Conservation (phyloP, 1,140 invertebrate genomes). For the Drosophila guanche region DNA sequence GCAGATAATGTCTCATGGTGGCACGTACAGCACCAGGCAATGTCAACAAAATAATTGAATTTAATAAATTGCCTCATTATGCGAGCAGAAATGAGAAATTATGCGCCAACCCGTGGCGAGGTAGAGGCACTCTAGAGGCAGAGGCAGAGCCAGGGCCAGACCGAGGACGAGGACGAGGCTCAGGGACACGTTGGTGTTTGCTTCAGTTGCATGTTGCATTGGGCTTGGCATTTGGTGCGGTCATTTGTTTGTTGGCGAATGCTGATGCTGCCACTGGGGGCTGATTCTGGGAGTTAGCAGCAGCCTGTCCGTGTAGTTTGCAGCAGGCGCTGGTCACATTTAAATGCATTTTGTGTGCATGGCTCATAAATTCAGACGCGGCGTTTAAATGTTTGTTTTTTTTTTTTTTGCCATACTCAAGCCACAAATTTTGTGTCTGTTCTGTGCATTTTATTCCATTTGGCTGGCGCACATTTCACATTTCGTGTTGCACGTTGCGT, state of each 20-base stretch:
- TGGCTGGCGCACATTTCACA: constrained; percentile 19
- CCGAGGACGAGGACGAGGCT: no score
- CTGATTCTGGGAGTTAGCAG: constrained; percentile 15
- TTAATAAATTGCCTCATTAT: constrained; percentile 81
- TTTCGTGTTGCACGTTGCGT: constrained; percentile 34
- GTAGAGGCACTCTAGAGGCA: constrained; percentile 10
- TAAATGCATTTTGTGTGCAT: constrained; percentile 72
- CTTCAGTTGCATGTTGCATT: constrained; percentile 57
- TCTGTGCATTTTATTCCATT: constrained; percentile 60
- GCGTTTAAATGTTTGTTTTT: constrained; percentile 67
- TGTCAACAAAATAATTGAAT: constrained; percentile 79
- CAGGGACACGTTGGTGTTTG: constrained; percentile 22
- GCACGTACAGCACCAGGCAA: constrained; percentile 21
- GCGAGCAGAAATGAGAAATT: constrained; percentile 72
- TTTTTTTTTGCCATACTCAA: constrained; percentile 43
- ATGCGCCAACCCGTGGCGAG: constrained; percentile 42
- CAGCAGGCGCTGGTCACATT: constrained; percentile 55
- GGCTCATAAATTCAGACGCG: constrained; percentile 70
- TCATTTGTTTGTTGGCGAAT: constrained; percentile 46
- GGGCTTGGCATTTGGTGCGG: constrained; percentile 65
- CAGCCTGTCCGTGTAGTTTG: constrained; percentile 35
- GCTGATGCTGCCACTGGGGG: background rate
- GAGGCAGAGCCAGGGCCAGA: no score
- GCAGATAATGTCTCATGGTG: constrained; percentile 4
- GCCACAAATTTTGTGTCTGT: constrained; percentile 53